phyloP scores from a whole-genome alignment of 2,888 invertebrate species.

The Anarsia innoxiella region DNA sequence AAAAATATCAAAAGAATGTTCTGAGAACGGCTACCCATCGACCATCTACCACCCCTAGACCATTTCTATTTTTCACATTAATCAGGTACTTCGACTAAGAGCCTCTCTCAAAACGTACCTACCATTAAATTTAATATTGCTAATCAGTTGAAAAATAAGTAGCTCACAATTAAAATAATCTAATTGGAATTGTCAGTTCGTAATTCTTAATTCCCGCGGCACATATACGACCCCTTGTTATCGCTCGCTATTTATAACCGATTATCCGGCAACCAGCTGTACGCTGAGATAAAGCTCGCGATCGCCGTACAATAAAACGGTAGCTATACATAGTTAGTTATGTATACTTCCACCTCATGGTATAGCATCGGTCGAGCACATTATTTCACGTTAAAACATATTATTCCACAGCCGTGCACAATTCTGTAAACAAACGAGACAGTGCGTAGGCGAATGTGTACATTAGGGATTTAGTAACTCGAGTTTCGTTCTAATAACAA shows the following conservation, averaged over 20 bases:
- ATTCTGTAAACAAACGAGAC: constrained; percentile 62
- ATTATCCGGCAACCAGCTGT: constrained; percentile 68
- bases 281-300: constrained; percentile 50
- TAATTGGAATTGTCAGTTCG: too few species aligned
- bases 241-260: constrained; percentile 61
- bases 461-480: constrained; percentile 48
- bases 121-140: too few species aligned
- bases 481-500: constrained; percentile 16
- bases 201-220: too few species aligned
- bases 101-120: too few species aligned
- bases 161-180: too few species aligned
- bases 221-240: constrained; percentile 52
- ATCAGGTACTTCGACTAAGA: too few species aligned
- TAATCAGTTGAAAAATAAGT: too few species aligned
- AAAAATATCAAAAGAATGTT: too few species aligned
- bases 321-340: neutral
- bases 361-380: constrained; percentile 47
- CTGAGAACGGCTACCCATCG: too few species aligned
- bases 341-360: constrained; percentile 13
- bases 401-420: constrained; percentile 51
- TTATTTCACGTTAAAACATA: constrained; percentile 60
- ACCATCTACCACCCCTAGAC: too few species aligned
- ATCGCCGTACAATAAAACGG: constrained; percentile 57
- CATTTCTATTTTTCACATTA: too few species aligned
- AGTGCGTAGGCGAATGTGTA: constrained; percentile 49